Percentiles rank a stretch among this genome's conserved stretches.
phyloP scores from a whole-genome alignment of 1,140 invertebrate species.

The Cherax quadricarinatus region DNA sequence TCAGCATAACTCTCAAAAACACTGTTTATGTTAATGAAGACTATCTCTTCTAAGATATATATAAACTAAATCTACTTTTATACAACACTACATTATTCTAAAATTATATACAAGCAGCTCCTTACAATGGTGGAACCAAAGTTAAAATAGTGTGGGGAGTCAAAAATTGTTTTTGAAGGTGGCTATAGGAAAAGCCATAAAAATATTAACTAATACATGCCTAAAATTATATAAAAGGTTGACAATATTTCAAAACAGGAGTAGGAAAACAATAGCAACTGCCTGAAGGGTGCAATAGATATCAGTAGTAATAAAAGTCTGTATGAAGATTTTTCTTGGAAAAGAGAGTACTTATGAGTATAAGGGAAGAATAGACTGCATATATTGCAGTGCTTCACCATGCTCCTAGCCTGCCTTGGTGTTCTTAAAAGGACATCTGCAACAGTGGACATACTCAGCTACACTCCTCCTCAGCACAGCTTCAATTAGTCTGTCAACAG shows the following conservation, averaged over 20 bases:
- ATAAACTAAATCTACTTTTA: neutral
- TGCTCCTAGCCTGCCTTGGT: constrained; percentile 29
- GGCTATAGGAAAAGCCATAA: constrained; percentile 41
- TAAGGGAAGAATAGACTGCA: constrained; percentile 27
- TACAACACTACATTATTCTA: constrained; percentile 1
- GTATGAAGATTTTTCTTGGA: constrained; percentile 37
- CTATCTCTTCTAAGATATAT: neutral
- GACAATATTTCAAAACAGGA: constrained; percentile 42
- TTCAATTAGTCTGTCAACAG: constrained; percentile 47
- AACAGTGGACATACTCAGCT: constrained; percentile 24
- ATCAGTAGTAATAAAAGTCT: constrained; percentile 32
- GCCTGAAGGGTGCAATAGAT: constrained; percentile 56
- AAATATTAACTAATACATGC: constrained; percentile 38
- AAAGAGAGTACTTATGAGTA: constrained; percentile 38
- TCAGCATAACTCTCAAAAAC: neutral
- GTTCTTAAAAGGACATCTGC: constrained; percentile 21
- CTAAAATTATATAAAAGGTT: constrained; percentile 48
- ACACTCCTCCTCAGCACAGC: constrained; percentile 21
- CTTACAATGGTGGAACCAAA: constrained; percentile 33
- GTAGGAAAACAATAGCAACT: constrained; percentile 27
- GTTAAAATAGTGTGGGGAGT: constrained; percentile 22
- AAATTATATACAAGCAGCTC: constrained; percentile 43
- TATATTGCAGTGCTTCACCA: constrained; percentile 26
- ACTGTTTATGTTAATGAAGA: neutral
- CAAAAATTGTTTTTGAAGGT: constrained; percentile 29